Base-by-base conservation (phyloP, 2,888 invertebrate species). In the Bhutanitis thaidina region DNA sequence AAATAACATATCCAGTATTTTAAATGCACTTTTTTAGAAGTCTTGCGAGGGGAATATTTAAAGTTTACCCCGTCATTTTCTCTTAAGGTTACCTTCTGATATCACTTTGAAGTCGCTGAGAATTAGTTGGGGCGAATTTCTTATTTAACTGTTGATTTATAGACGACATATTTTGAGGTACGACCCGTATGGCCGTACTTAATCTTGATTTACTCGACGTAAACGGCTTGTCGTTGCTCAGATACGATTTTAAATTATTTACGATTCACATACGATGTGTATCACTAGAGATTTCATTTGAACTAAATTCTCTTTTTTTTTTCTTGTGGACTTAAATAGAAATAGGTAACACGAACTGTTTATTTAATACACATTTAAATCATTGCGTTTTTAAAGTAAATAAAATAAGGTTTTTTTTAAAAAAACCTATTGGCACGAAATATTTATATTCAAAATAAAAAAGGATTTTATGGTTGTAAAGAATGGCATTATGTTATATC, bases 121-220 rank as follows among this genome's bases (percentile, higher is more conserved):
- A 74, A 80, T 84, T 77, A 81, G 77, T 72, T 60, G 69, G 72
- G 71, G 80, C 71, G 71, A 82, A 83, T 84, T 83, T 84, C 80
- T 82, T 70, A 69, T 70, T 78, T 77, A 78, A 75, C 69, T 67
- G 66, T 74, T 84, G 85, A 87, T 87, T 85, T 87, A 85, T 78
- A 38, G 69, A 54, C 59, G 82, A 82, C 81, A 74, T 59, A 66
- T 77, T 80, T 78, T 84, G 81, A 84, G 74, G 77, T 74, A 83
- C 72, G 70, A 76, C 74, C 73, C 76, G 76, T 80, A 74, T 80
- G 77, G 57, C 69, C 48, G 70, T 67, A 77, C 75, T 86, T 77
- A 77, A 83, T 86, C 87, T 83, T 86, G 85, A 87, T 85, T 86
- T 81, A 85, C 71, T 71, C 62, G 79, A 74, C 80, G 64, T 74